phyloP scores from a whole-genome alignment of 2,113 vertebrate species.

The Dromas ardeola region DNA sequence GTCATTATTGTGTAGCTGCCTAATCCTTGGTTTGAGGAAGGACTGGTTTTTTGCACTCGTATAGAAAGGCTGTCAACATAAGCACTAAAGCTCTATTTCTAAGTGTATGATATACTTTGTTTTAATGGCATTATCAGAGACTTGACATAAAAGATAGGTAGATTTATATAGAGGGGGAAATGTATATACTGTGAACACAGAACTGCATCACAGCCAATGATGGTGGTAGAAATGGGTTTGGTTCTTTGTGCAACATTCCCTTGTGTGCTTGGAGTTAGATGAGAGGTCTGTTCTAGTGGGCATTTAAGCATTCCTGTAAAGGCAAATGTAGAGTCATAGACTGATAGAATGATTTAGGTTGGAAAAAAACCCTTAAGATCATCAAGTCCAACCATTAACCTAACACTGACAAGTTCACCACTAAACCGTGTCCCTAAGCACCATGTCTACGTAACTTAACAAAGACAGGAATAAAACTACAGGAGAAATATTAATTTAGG shows the following conservation, averaged over 20 bases:
- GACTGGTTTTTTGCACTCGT: background rate
- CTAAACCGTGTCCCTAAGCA: background rate
- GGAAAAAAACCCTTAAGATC: background rate
- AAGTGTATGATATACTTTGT: background rate
- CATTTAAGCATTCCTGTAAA: background rate
- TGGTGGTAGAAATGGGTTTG: background rate
- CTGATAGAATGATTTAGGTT: background rate
- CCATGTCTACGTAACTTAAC: background rate
- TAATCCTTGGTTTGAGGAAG: conserved; percentile 26
- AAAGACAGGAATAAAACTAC: background rate
- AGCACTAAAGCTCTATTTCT: background rate
- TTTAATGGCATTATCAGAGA: background rate
- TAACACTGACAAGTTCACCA: background rate
- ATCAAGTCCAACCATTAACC: background rate
- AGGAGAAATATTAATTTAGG: background rate
- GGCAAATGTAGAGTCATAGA: background rate
- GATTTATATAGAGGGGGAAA: background rate
- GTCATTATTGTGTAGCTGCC: background rate
- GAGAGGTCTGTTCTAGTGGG: background rate
- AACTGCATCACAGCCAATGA: background rate
- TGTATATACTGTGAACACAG: background rate
- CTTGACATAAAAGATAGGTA: background rate
- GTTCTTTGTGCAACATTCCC: background rate
- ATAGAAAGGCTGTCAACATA: background rate
- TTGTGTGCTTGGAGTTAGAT: background rate